Evolutionary conservation across 1,140 invertebrate species (phyloP).

Genomic region (Bombus difficillimus): DNA sequence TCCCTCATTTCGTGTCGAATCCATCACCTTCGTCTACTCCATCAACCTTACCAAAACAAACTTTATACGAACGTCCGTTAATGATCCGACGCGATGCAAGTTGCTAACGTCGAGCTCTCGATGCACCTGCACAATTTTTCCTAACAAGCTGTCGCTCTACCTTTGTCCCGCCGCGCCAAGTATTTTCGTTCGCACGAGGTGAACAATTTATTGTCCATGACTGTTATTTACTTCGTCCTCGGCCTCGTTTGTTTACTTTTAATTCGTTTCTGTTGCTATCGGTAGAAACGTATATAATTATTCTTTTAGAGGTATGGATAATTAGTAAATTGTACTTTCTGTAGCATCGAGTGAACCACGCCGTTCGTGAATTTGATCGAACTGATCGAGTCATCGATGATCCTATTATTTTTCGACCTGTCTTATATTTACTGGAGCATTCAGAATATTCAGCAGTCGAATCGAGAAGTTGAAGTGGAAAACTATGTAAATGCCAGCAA

Average conservation of each 20-base stretch:
- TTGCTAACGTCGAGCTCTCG: not conserved
- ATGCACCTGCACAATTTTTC: not conserved
- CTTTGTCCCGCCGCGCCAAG: not conserved
- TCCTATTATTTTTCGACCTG: too few relatives aligned
- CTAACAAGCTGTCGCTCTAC: conserved; percentile 6
- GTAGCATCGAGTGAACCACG: not conserved
- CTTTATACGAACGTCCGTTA: conserved; percentile 29
- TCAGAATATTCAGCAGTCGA: too few relatives aligned
- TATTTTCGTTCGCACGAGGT: not conserved
- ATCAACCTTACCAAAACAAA: conserved; percentile 42
- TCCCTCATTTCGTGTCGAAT: conserved; percentile 58
- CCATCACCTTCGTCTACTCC: conserved; percentile 46
- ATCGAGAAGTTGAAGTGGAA: too few relatives aligned
- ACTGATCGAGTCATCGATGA: too few relatives aligned
- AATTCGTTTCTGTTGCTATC: too few relatives aligned
- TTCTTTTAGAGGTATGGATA: not conserved
- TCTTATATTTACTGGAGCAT: too few relatives aligned
- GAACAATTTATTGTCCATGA: not conserved
- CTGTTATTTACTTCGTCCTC: not conserved
- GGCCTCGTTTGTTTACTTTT: not conserved
- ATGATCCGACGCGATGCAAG: conserved; percentile 4
- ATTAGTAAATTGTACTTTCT: not conserved
- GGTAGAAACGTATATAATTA: not conserved
- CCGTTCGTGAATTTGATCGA: too few relatives aligned
- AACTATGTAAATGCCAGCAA: too few relatives aligned